Conservation (phyloP, 2,113 vertebrate species). For the Phaethornis superciliosus region DNA sequence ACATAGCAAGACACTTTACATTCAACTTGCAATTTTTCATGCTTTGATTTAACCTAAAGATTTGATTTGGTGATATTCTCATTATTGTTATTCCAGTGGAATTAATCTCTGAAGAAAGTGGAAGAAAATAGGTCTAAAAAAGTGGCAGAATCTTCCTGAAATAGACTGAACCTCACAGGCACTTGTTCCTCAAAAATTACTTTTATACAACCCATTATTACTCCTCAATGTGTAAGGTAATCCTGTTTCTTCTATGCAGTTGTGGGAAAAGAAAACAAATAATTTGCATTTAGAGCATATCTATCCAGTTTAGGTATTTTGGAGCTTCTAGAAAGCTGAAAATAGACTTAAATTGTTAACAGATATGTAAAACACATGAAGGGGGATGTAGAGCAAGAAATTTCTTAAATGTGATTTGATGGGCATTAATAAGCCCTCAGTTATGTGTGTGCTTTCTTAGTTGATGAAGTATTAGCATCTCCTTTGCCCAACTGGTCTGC, state of each 20-base stretch:
- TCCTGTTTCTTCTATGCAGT: background rate
- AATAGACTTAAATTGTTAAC: background rate
- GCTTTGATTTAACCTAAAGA: background rate
- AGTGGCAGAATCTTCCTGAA: background rate
- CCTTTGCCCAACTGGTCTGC: background rate
- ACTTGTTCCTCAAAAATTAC: background rate
- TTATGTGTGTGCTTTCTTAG: background rate
- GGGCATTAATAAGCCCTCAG: background rate
- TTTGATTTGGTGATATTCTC: background rate
- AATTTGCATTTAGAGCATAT: background rate
- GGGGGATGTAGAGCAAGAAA: background rate
- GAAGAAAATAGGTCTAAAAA: background rate
- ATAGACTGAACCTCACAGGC: background rate
- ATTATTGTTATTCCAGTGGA: background rate
- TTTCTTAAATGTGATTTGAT: slow-evolving; percentile 16
- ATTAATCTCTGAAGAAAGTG: background rate
- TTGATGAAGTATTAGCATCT: slow-evolving; percentile 10
- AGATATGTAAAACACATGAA: background rate
- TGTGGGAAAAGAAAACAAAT: background rate
- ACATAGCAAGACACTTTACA: background rate
- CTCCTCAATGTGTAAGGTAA: background rate
- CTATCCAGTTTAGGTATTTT: background rate
- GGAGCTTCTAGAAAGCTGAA: background rate
- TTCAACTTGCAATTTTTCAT: background rate
- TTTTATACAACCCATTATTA: background rate